Base-by-base conservation (phyloP, 2,797 vertebrate species). In the Semotilus atromaculatus region DNA sequence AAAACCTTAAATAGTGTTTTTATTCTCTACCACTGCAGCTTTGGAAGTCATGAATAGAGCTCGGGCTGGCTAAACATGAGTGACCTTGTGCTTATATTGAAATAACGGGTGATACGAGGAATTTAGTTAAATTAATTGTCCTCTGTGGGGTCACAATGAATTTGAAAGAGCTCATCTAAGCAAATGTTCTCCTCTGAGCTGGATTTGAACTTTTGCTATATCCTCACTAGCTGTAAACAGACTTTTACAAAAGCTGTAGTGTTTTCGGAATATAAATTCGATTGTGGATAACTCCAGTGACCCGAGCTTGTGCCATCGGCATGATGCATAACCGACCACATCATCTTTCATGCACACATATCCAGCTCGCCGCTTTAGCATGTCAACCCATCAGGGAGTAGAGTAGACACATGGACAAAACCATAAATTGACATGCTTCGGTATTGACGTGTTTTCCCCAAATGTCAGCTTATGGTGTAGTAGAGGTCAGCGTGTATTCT, bases 1-100 rank as follows among this genome's bases (percentile, higher is more conserved):
- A 91, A 78, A 90, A 90, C 89, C 90, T 92, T 92, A 91, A 91
- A 91, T 92, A 91, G 91, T 82, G 89, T 90, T 92, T 80, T 68
- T 89, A 77, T 89, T 81, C 82, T 64, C 40, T 78, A 74, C 36
- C 72, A 53, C 64, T 71, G 66, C 53, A 70, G 83, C 80, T 85
- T 81, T 85, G 67, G n/a, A 86, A 85, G 62, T 78, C 70, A 67
- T 85, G 82, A 86, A 86, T 71, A 58, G 78, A 80, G 85, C 86
- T 84, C 26, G 60, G 45, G 67, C 73, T 64, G 43, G 53, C 68
- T 76, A 82, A 81, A 55, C 67, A 62, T 2, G 45, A 79, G n/a
- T 88, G 87, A 89, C 85, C 89, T 89, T 87, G 78, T 31, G 75
- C 66, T 88, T 86, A 31, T 58, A 86, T 84, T 86, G 81, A 87